A percentile compares a stretch with the other conserved stretches of the same genome.
phyloP scores from a whole-genome alignment of 2,797 vertebrate species.

The Triplophysa bombifrons region DNA sequence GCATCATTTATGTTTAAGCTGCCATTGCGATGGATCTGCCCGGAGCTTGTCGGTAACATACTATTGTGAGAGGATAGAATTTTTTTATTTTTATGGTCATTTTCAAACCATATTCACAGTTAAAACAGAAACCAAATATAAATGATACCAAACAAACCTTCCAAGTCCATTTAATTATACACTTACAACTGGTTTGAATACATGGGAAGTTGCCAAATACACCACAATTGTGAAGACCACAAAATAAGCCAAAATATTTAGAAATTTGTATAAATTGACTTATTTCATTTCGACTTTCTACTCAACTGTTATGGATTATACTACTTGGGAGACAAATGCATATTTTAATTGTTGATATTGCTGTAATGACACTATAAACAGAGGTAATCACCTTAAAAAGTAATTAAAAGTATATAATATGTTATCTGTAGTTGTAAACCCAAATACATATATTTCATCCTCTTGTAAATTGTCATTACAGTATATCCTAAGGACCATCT shows the following conservation, averaged over 20 bases:
- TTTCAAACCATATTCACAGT: not conserved
- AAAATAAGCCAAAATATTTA: no score
- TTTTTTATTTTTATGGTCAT: not conserved
- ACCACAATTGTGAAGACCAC: no score
- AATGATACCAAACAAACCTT: not conserved
- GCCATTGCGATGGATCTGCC: constrained; percentile 79
- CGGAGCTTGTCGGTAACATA: constrained; percentile 86
- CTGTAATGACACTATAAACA: not conserved
- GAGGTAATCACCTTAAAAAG: no score
- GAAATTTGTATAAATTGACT: no score
- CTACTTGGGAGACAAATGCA: not conserved
- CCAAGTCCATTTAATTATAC: not conserved
- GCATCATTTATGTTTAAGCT: constrained; percentile 80
- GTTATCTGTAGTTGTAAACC: not conserved
- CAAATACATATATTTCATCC: not conserved
- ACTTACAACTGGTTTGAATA: not conserved
- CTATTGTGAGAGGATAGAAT: constrained; percentile 59
- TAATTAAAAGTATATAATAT: no score
- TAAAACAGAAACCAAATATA: not conserved
- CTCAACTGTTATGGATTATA: no score
- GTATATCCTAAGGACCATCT: not conserved
- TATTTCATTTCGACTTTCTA: no score
- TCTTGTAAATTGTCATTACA: not conserved
- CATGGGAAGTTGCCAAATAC: no score
- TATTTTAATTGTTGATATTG: not conserved